Base-by-base conservation (phyloP, 2,113 vertebrate genomes). In the Parus major region DNA sequence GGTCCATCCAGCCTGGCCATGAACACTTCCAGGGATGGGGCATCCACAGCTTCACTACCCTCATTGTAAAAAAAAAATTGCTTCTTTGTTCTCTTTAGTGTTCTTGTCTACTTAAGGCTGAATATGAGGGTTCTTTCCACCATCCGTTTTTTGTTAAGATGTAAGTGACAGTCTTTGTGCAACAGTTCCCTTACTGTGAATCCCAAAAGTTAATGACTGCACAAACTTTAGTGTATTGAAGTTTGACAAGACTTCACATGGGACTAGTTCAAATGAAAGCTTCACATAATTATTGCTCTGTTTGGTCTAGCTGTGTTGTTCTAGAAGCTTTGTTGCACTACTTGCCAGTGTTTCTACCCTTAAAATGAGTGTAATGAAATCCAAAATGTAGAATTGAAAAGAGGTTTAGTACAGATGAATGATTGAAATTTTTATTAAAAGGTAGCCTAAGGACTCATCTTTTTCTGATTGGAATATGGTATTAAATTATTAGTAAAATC, bases 361-460 rank as follows among this genome's bases (percentile, higher is more conserved):
- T 77, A 60, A 47, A 61, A 60, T 25, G 31, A 10, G 13, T 41
- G 25, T 24, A 76, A 50, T 24, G 41, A 69, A 76, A 82, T 79
- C 12, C 29, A 20, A 66, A 79, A 66, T 36, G 17, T 25, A 15
- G 28, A 68, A 25, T 25, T 80, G 22, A 55, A 69, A 42, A 65
- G 47, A 68, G 19, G 8, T 71, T 44, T 76, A 73, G 69, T n/a
- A 39, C 31, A 27, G 76, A 65, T 22, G 49, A 82, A 66, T 68
- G 19, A 76, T 77, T 35, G 83, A 76, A 33, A 50, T 28, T 65
- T 76, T 73, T 88, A 93, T 83, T 82, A 41, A 63, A 75, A 70
- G 9, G 11, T 66, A 83, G 15, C n/a, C 22, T 86, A 35, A 55
- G 83, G 64, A 81, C 4, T n/a, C 4, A 5, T 63, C 33, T 55